These are phyloP conservation scores for Mesoclemmys tuberculata DNA, from an alignment of 2,113 vertebrate species.

Conservation along the genomic window DNA sequence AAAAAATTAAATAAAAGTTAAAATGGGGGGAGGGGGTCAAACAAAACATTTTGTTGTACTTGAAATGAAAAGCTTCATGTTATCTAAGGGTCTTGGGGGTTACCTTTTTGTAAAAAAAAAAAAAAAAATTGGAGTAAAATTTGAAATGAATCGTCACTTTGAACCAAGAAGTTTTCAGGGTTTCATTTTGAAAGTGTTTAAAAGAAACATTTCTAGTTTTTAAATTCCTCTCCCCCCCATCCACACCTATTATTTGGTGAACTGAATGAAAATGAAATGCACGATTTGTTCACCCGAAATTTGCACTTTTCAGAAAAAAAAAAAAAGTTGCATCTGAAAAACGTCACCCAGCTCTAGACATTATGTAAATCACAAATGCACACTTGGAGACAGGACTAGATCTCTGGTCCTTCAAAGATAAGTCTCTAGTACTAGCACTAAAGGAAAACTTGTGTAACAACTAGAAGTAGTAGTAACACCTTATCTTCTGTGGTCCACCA, in stretches of 20 bases:
- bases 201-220: not conserved
- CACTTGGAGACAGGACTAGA: not conserved
- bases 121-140: not conserved
- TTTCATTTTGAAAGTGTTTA: not conserved
- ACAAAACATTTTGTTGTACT: not conserved
- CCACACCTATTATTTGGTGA: not conserved
- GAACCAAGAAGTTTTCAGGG: not conserved
- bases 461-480: not conserved
- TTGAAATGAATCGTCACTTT: not conserved
- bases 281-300: not conserved
- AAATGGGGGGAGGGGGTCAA: not conserved
- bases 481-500: not conserved
- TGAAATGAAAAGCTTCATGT: not conserved
- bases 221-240: no score
- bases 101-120: not conserved
- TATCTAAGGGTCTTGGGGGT: not conserved
- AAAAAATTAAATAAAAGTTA: not conserved
- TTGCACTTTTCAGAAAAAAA: not conserved
- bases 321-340: not conserved
- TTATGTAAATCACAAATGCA: not conserved
- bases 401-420: not conserved
- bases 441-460: accelerated
- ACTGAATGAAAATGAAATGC: not conserved
- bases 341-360: not conserved
- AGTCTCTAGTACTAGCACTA: not conserved